Evolutionary conservation across 35 echinoderm and acorn worm species (phyloP), one percentile per base, ranked within the genome.

Genomic region (Eucidaris tribuloides): DNA sequence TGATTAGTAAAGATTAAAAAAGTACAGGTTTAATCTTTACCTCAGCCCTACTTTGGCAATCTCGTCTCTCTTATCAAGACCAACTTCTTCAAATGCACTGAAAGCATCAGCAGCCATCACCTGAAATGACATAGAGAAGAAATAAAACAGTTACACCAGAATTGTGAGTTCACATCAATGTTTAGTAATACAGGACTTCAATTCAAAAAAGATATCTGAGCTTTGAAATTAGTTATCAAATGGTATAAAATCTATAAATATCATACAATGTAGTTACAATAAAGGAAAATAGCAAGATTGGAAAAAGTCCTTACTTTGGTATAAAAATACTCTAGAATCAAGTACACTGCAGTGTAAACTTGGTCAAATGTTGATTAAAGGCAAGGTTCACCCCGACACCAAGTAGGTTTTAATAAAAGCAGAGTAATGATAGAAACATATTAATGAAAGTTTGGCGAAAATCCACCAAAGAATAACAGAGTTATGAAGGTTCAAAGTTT

Each of bases 51-150:
- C 66, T 77, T 76, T 79, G 2, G 94, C 90, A 14, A 97, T 40
- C 50, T 72, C 45, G 35, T 89, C 78, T 23, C 86, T 85, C 85
- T 97, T 92, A 7, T 62, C 54, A 0, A 97, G 82, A 44, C 94
- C 94, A 13, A 84, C 86, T 42, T 97, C 94, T 82, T 97, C 89
- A 89, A 97, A 97, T 29, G 94, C 94, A 89, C 81, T 63, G 48
- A 97, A 97, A 0, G 94, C 85, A 85, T 97, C 94, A 25, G 94
- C 94, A 42, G 94, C 90, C 89, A 97, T 92, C 5, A 96, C 92
- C 92, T 96, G 55, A 39, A 42, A 32, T 3, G 71, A 24, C 20
- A 37, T 31, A 71, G 76, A 82, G 28, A 82, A 56, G 35, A 40
- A 29, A 65, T 76, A 7, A 77, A n/a, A 7, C 9, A 40, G 1